Evolutionary conservation across 2,797 vertebrate genomes (phyloP).

Genomic region (Okamejei kenojei): DNA sequence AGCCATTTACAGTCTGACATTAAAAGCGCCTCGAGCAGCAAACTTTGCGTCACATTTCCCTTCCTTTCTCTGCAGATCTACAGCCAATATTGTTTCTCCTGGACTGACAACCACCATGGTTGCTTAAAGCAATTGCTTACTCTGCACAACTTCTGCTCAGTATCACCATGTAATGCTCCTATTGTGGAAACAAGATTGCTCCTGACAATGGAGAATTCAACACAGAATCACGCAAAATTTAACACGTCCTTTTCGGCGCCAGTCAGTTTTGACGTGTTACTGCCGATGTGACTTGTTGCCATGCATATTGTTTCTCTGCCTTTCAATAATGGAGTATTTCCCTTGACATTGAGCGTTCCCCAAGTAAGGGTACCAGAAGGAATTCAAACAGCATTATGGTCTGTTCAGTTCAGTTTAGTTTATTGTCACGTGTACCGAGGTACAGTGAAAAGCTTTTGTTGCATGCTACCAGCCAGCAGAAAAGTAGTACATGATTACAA

Average conservation of each 20-base stretch:
- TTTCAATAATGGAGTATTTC: background rate
- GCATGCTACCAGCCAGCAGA: no score
- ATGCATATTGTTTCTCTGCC: background rate
- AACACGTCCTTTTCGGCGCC: background rate
- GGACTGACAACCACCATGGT: background rate
- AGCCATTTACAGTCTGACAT: background rate
- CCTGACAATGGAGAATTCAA: background rate
- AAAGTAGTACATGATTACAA: no score
- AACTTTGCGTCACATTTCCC: background rate
- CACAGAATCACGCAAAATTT: background rate
- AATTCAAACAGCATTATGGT: background rate
- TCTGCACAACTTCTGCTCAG: no score
- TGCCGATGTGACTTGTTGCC: background rate
- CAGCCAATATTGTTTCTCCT: background rate
- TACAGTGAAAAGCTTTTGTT: no score
- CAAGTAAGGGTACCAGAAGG: background rate
- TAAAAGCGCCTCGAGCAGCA: background rate
- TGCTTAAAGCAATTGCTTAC: background rate
- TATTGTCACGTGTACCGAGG: no score
- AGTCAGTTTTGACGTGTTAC: background rate
- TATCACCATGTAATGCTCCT: background rate
- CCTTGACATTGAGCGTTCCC: background rate
- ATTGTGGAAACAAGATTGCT: background rate
- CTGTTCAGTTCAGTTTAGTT: no score
- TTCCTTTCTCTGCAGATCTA: background rate